A percentile compares a stretch with the other conserved stretches of the same genome.
These are phyloP conservation scores for Colostygia pectinataria DNA, from an alignment of 2,888 invertebrate genomes.

Conservation along the genomic window DNA sequence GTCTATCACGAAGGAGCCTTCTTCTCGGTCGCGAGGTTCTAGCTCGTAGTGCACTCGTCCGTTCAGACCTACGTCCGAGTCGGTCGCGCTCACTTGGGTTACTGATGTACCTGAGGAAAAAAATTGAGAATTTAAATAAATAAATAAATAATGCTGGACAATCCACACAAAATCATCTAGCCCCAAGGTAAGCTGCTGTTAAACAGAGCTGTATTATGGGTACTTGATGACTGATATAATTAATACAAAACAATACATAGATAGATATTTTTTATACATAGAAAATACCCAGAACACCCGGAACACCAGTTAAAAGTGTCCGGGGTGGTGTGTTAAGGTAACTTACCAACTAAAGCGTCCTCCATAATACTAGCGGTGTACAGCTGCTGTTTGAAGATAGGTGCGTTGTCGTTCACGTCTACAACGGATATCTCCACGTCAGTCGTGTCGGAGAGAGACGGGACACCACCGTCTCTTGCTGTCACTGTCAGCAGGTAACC, in stretches of 20 bases:
- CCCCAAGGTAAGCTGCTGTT: too few species aligned
- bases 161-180: too few species aligned
- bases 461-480: conserved; percentile 95
- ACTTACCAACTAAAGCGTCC: conserved; percentile 91
- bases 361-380: conserved; percentile 93
- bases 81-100: conserved; percentile 90
- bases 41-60: conserved; percentile 92
- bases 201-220: too few species aligned
- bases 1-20: conserved; percentile 96
- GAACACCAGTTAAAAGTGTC: too few species aligned
- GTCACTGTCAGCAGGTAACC: conserved; percentile 95
- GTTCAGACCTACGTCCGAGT: conserved; percentile 93
- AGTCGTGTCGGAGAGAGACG: conserved; percentile 95
- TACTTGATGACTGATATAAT: too few species aligned
- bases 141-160: too few species aligned
- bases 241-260: too few species aligned
- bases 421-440: conserved; percentile 97
- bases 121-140: background rate
- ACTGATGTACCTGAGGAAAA: conserved; percentile 85
- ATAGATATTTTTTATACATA: too few species aligned
- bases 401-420: conserved; percentile 98
- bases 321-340: background rate
- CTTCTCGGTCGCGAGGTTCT: conserved; percentile 88
- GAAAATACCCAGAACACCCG: too few species aligned
- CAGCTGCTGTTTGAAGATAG: conserved; percentile 90